Percentiles rank a stretch among this genome's conserved stretches.
phyloP scores from a whole-genome alignment of 2,113 vertebrate species.

The Blennius ocellaris region DNA sequence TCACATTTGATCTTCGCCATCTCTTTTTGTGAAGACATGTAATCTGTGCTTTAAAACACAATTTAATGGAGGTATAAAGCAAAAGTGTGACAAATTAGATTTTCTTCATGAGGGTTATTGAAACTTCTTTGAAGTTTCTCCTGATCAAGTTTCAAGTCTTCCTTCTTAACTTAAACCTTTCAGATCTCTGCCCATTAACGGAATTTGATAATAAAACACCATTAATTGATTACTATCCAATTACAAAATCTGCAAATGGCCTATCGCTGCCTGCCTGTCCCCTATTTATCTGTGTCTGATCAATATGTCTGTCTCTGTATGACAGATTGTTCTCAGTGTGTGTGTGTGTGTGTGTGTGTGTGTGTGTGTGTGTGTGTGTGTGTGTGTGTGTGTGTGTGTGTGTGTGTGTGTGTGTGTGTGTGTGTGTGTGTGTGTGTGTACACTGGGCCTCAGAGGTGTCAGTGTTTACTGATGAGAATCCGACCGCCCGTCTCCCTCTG shows the following conservation, averaged over 20 bases:
- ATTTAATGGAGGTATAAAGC: no score
- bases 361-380: not conserved
- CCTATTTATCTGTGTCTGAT: conserved; percentile 69
- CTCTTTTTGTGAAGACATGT: no score
- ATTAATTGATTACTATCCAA: conserved; percentile 76
- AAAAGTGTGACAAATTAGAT: not conserved
- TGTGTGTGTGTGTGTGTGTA: not conserved
- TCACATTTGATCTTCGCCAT: no score
- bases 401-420: conserved; percentile 14
- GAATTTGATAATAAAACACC: conserved; percentile 64
- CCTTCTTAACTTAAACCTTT: conserved; percentile 49
- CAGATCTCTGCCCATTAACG: conserved; percentile 48
- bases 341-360: conserved; percentile 15
- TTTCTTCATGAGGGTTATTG: not conserved
- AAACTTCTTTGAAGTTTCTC: conserved; percentile 3
- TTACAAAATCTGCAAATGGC: conserved; percentile 64
- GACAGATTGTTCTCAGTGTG: conserved; percentile 53
- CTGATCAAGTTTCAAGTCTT: conserved; percentile 28
- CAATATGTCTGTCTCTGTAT: conserved; percentile 79
- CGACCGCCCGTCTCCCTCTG: conserved; percentile 17
- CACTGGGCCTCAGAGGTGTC: conserved; percentile 37
- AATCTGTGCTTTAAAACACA: no score
- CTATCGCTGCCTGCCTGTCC: conserved; percentile 51
- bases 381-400: not conserved
- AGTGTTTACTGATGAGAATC: conserved; percentile 54